phyloP scores from a whole-genome alignment of 2,888 invertebrate genomes.

The Kryphioiulus occultus region DNA sequence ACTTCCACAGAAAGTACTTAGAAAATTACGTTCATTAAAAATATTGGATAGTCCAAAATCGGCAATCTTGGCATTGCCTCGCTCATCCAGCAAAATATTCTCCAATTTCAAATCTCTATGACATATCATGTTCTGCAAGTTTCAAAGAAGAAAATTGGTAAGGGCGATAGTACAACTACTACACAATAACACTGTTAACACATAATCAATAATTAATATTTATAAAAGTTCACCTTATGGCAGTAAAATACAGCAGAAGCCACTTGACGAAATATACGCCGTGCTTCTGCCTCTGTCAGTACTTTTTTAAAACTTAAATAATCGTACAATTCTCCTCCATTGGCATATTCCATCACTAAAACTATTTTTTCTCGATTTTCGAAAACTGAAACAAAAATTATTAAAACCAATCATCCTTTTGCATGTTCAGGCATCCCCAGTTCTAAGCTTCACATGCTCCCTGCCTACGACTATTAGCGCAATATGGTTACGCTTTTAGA shows the following conservation, averaged over 20 bases:
- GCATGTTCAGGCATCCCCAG: too few species aligned
- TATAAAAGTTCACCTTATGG: constrained; percentile 73
- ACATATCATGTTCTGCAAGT: constrained; percentile 84
- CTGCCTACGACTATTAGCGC: too few species aligned
- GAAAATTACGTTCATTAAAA: constrained; percentile 83
- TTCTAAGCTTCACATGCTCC: too few species aligned
- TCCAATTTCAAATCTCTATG: constrained; percentile 95
- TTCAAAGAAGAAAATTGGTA: background rate
- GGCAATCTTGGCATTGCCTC: constrained; percentile 95
- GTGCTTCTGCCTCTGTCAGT: constrained; percentile 88
- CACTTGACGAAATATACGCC: constrained; percentile 94
- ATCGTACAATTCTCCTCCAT: constrained; percentile 97
- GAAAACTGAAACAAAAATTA: constrained; percentile 76
- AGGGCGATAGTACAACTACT: constrained; percentile 3
- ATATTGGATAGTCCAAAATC: constrained; percentile 99
- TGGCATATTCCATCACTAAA: constrained; percentile 98
- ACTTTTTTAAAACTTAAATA: constrained; percentile 89
- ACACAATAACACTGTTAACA: too few species aligned
- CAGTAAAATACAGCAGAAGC: constrained; percentile 97
- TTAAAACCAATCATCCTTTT: too few species aligned
- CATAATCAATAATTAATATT: background rate
- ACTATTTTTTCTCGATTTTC: constrained; percentile 99
- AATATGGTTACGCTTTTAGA: background rate
- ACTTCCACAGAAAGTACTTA: constrained; percentile 95
- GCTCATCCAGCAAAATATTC: constrained; percentile 90